Conservation (phyloP, 2,113 vertebrate genomes). For the Aphyosemion australe region DNA sequence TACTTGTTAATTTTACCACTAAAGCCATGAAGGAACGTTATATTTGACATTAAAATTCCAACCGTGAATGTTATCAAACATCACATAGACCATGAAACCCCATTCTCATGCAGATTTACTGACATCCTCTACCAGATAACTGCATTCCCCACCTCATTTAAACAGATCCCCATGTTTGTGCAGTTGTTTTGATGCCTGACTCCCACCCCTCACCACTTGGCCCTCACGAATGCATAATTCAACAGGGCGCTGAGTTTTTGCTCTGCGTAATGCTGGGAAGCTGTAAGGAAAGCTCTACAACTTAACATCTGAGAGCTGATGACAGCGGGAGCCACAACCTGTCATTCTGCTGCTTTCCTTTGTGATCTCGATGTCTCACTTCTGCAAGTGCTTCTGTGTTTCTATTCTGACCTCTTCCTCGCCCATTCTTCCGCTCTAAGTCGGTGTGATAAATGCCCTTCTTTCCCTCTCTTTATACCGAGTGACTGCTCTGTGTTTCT, state of each 20-base stretch:
- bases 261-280: conserved; percentile 32
- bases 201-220: conserved; percentile 4
- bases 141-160: not conserved
- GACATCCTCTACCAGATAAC: conserved; percentile 8
- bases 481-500: conserved; percentile 33
- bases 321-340: conserved; percentile 43
- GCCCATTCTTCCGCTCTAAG: conserved; percentile 1
- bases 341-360: conserved; percentile 39
- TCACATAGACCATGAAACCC: conserved; percentile 8
- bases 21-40: conserved; percentile 14
- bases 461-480: conserved; percentile 25
- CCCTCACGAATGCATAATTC: conserved; percentile 52
- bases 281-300: conserved; percentile 35
- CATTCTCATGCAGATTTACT: not conserved
- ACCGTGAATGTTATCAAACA: not conserved
- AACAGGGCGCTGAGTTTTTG: conserved; percentile 28
- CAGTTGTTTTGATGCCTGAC: conserved; percentile 18
- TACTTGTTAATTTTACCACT: conserved; percentile 52
- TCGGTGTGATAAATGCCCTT: conserved; percentile 16
- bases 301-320: conserved; percentile 32
- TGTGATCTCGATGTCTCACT: conserved; percentile 37
- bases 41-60: conserved; percentile 25
- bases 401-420: conserved; percentile 8
- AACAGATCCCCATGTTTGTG: conserved; percentile 5
- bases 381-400: conserved; percentile 23